These are phyloP conservation scores for Saccopteryx leptura DNA, from an alignment of 2,113 vertebrate genomes.

Conservation along the genomic window DNA sequence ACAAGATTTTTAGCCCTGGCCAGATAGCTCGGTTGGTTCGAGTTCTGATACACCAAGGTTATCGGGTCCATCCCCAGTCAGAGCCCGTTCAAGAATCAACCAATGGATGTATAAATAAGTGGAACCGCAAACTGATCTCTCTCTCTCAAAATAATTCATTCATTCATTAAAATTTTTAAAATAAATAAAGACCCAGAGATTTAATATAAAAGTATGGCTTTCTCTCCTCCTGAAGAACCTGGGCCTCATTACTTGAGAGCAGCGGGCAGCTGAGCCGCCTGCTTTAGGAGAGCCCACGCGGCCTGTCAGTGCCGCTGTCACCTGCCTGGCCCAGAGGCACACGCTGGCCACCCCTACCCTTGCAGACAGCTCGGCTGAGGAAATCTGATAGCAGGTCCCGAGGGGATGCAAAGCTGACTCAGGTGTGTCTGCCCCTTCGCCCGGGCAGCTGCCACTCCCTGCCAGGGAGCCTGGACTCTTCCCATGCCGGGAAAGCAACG, in stretches of 20 bases:
- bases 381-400: not conserved
- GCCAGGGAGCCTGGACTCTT: not conserved
- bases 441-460: not conserved
- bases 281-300: not conserved
- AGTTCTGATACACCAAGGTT: too few relatives aligned
- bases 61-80: too few relatives aligned
- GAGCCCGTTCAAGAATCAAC: too few relatives aligned
- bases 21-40: too few relatives aligned
- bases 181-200: too few relatives aligned
- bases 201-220: not conserved
- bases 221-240: conserved; percentile 23
- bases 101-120: not conserved
- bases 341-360: not conserved
- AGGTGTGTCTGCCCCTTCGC: not conserved
- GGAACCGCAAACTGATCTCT: not conserved
- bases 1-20: too few relatives aligned
- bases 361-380: not conserved
- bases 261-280: not conserved
- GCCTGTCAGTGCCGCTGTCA: not conserved
- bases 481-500: not conserved
- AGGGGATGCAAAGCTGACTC: not conserved
- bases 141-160: not conserved
- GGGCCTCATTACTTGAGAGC: not conserved
- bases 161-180: too few relatives aligned
- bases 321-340: not conserved